Evolutionary conservation across 2,797 vertebrate species (phyloP).

Genomic region (Malurus leucopterus): DNA sequence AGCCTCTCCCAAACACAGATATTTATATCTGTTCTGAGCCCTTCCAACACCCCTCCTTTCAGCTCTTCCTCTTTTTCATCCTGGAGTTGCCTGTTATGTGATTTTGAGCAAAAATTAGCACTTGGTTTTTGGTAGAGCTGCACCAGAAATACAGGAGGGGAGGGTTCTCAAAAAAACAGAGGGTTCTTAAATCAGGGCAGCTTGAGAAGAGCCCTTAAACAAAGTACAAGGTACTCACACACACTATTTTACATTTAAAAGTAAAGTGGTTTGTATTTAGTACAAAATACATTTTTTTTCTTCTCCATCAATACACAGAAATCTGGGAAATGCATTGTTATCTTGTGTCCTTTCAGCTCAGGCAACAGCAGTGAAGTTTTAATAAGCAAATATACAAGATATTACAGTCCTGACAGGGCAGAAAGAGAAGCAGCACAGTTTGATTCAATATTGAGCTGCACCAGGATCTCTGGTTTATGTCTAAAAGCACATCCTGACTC

Average conservation of each 20-base stretch:
- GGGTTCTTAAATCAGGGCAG: not conserved
- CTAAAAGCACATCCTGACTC: not conserved
- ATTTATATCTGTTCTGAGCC: not conserved
- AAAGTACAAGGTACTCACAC: not conserved
- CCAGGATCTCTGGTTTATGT: not conserved
- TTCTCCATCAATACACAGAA: not conserved
- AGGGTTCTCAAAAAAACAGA: not conserved
- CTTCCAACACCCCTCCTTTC: not conserved
- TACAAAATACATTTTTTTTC: constrained; percentile 23
- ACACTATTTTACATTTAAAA: not conserved
- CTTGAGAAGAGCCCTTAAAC: not conserved
- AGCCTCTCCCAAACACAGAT: not conserved
- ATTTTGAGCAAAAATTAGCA: not conserved
- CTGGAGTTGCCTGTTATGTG: not conserved
- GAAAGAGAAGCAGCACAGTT: not conserved
- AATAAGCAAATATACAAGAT: not conserved
- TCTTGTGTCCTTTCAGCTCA: not conserved
- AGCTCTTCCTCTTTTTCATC: not conserved
- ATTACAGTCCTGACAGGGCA: not conserved
- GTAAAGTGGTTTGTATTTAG: not conserved
- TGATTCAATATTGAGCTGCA: not conserved
- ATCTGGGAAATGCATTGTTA: not conserved
- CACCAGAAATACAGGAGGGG: not conserved
- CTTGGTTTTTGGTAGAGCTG: not conserved
- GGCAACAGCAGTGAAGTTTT: not conserved